A percentile compares a stretch with the other conserved stretches of the same genome.
Evolutionary conservation across 2,797 vertebrate genomes (phyloP).

Genomic region (Aldrovandia affinis): DNA sequence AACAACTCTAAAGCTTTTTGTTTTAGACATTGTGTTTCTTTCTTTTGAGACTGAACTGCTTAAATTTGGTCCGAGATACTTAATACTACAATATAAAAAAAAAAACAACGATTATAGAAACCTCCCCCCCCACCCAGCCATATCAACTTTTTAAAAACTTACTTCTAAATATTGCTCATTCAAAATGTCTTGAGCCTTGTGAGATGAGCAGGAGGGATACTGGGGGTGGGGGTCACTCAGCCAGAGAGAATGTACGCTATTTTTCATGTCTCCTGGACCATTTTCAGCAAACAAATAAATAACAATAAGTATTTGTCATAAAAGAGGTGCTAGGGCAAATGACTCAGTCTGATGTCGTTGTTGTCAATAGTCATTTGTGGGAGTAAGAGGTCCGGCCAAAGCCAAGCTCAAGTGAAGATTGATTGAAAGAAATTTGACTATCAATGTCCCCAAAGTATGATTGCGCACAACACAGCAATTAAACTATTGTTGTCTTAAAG

Average conservation of each 20-base stretch:
- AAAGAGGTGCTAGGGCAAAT: constrained; percentile 1
- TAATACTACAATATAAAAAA: not conserved
- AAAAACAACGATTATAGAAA: too few relatives aligned
- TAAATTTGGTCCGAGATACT: not conserved
- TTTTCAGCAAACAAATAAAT: not conserved
- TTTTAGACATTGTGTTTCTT: not conserved
- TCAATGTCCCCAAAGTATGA: not conserved
- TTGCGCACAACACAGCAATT: not conserved
- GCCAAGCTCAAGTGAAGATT: not conserved
- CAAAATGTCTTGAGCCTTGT: not conserved
- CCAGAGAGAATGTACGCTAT: not conserved
- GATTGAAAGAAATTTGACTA: not conserved
- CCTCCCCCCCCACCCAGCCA: too few relatives aligned
- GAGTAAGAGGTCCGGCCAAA: not conserved
- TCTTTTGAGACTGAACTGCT: not conserved
- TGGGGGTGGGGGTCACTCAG: not conserved
- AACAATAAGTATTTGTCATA: not conserved
- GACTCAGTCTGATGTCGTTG: not conserved
- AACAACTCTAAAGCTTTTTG: too few relatives aligned
- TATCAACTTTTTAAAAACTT: not conserved
- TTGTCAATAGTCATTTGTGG: not conserved
- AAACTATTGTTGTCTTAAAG: not conserved
- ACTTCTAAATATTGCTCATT: not conserved
- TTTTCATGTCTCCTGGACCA: not conserved
- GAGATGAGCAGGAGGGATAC: not conserved